Base-by-base conservation (phyloP, 2,888 invertebrate species). In the Campoletis raptor region DNA sequence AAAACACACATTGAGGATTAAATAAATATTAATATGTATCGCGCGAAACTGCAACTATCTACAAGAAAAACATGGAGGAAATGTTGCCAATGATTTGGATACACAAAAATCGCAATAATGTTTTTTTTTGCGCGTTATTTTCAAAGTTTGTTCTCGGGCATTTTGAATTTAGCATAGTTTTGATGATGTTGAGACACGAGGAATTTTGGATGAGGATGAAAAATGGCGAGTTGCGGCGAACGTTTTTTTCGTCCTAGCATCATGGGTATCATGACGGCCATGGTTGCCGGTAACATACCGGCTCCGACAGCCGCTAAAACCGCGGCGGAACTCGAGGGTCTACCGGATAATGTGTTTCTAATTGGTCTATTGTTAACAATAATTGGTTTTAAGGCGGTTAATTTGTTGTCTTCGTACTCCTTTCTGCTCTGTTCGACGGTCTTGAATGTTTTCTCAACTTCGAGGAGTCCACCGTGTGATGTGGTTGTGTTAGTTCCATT, bases 191-290 rank as follows among this genome's bases (percentile, higher is more conserved):
- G 52, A 52, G 72, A n/a, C 1, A 42, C n/a, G n/a, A 8, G 36
- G 9, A 69, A 57, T 0, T n/a, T 21, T 15, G 18, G n/a, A 7
- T 10, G 7, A 18, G n/a, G 52, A 15, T 18, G 9, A 8, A 52
- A 9, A 36, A 9, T 15, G 21, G 66, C 1, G 12, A 70, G 12
- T 21, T 67, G 15, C 24, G 73, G 10, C 72, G 91, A 90, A 64
- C 93, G 90, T 89, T 94, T 94, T 89, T 94, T 95, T 67, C 95
- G 94, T n/a, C 96, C 96, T 85, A 97, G 94, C 93, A 97, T 96
- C 96, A 97, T 96, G 0, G 97, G 97, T 54, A 97, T 96, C 89
- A 97, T 95, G 96, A 97, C 97, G 0, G 97, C 97, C 96, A 97
- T 97, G 0, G 97, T 97, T 0, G 97, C 97, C 8, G 97, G 97